phyloP scores from a whole-genome alignment of 2,113 vertebrate species.

The Pandion haliaetus region DNA sequence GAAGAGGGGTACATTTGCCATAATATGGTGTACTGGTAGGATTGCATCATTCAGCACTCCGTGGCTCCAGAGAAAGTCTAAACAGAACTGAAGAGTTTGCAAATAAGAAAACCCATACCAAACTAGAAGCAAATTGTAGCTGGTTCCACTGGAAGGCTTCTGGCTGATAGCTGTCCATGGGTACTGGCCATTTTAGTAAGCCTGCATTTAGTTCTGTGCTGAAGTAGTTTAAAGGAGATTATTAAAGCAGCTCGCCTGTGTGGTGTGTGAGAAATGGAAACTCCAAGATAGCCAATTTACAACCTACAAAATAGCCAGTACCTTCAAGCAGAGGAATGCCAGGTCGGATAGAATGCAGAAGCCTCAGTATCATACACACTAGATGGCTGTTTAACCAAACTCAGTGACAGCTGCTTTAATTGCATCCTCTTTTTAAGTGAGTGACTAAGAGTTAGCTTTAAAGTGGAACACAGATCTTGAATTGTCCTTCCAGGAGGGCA shows the following conservation, averaged over 20 bases:
- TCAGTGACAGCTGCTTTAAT: not conserved
- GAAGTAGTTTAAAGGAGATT: not conserved
- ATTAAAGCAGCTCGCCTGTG: not conserved
- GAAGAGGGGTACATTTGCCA: not conserved
- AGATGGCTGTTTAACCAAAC: not conserved
- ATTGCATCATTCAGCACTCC: not conserved
- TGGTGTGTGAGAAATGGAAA: not conserved
- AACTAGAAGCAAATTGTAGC: not conserved
- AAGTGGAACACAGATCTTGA: not conserved
- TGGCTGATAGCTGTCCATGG: not conserved
- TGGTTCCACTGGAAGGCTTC: not conserved
- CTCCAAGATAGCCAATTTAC: not conserved
- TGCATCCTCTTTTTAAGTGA: not conserved
- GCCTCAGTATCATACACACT: rapidly evolving
- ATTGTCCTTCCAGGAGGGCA: not conserved
- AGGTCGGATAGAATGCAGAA: not conserved
- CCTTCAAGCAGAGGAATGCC: not conserved
- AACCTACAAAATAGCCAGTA: not conserved
- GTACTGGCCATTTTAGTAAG: not conserved
- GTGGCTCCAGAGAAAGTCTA: not conserved
- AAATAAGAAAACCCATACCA: not conserved
- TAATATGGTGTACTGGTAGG: not conserved
- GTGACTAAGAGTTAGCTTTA: not conserved
- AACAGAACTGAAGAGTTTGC: not conserved
- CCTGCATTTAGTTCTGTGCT: not conserved